These are phyloP conservation scores for Gisinianus flammeolus DNA, from an alignment of 2,888 invertebrate species.

Conservation along the genomic window DNA sequence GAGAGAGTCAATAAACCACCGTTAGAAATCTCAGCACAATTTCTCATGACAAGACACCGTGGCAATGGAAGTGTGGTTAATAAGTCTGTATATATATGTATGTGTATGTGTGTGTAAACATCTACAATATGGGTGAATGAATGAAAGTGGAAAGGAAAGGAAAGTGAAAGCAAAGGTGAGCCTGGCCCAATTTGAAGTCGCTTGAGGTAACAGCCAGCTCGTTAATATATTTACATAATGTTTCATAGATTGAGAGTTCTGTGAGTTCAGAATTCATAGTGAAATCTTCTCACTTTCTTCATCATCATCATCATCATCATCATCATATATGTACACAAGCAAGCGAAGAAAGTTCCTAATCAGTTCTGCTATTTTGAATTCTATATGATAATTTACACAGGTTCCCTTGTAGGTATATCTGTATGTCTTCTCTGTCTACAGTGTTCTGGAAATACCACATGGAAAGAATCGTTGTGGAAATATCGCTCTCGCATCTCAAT, in stretches of 20 bases:
- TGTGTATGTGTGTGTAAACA: no score
- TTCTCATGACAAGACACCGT: no score
- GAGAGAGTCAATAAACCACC: no score
- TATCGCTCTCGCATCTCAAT: not conserved
- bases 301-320: not conserved
- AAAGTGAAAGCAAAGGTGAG: not conserved
- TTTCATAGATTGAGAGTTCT: no score
- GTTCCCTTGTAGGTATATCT: not conserved
- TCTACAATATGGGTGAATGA: no score
- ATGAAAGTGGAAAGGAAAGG: no score
- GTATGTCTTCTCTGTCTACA: not conserved
- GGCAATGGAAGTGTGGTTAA: no score
- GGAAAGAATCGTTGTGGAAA: not conserved
- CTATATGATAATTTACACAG: not conserved
- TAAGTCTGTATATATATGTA: no score
- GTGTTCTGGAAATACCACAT: not conserved
- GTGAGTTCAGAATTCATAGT: not conserved
- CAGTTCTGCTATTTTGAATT: not conserved
- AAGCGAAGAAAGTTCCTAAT: not conserved
- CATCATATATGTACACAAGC: not conserved
- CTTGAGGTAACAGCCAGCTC: not conserved
- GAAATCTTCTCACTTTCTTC: not conserved
- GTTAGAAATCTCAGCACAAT: no score
- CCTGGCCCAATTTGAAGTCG: not conserved
- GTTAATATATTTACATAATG: not conserved